phyloP scores from a whole-genome alignment of 2,113 vertebrate genomes.

The Dasyprocta punctata region DNA sequence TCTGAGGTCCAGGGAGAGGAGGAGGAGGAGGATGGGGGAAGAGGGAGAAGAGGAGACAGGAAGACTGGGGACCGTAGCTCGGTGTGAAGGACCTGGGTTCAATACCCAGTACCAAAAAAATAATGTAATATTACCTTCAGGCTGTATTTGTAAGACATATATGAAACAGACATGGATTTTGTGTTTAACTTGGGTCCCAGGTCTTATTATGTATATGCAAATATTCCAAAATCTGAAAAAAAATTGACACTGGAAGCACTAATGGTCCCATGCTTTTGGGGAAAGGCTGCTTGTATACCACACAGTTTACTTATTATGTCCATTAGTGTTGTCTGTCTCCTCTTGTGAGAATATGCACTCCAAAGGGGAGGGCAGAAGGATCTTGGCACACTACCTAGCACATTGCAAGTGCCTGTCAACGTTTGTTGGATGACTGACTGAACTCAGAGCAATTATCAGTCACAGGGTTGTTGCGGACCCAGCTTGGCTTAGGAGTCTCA shows the following conservation, averaged over 20 bases:
- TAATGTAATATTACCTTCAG: not conserved
- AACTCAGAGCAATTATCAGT: not conserved
- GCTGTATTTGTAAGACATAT: not conserved
- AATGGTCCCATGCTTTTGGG: not conserved
- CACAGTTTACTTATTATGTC: not conserved
- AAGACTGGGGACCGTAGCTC: not conserved
- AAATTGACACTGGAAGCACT: not conserved
- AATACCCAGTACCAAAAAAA: not conserved
- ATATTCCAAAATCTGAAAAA: not conserved
- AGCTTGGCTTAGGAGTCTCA: not conserved
- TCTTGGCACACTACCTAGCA: not conserved
- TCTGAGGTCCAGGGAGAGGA: not conserved
- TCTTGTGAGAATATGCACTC: not conserved
- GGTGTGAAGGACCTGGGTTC: not conserved
- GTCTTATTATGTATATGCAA: not conserved
- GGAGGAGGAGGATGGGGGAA: not conserved
- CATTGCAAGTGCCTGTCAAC: not conserved
- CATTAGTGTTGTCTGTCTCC: not conserved
- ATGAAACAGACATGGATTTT: not conserved
- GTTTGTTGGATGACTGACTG: not conserved
- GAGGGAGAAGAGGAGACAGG: not conserved
- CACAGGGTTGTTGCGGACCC: not conserved
- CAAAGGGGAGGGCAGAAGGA: not conserved
- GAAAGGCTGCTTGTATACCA: not conserved
- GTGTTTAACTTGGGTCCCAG: not conserved